A percentile compares a stretch with the other conserved stretches of the same genome.
These are phyloP conservation scores for Styela plicata DNA, from an alignment of 23 tunicate genomes.

Conservation along the genomic window DNA sequence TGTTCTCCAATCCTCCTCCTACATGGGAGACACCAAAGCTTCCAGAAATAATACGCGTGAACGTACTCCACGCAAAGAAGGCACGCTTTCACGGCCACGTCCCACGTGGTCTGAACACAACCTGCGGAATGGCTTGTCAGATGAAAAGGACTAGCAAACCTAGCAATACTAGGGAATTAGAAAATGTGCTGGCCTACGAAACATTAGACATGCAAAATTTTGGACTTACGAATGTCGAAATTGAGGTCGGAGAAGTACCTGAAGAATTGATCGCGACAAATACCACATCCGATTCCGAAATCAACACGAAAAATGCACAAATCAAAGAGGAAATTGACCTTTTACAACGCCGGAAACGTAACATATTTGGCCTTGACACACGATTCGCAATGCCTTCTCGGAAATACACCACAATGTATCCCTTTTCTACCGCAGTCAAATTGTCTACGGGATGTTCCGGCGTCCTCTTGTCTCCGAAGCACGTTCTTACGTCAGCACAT, in stretches of 20 bases:
- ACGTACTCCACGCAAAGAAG: slow-evolving; percentile 34
- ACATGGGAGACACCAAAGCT: slow-evolving; percentile 70
- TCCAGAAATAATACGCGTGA: slow-evolving; percentile 40
- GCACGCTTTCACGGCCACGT: slow-evolving; percentile 79
- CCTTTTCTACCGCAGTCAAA: slow-evolving; percentile 86
- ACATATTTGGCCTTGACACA: slow-evolving; percentile 84
- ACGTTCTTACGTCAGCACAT: slow-evolving; percentile 94
- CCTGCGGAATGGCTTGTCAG: slow-evolving; percentile 73
- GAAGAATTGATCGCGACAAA: slow-evolving; percentile 19
- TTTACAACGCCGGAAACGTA: slow-evolving; percentile 30
- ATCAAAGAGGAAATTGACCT: not conserved
- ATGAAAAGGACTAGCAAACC: slow-evolving; percentile 35
- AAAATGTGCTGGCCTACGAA: slow-evolving; percentile 59
- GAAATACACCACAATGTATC: slow-evolving; percentile 63
- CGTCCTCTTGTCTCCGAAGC: slow-evolving; percentile 69
- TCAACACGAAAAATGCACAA: not conserved
- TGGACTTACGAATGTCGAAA: slow-evolving; percentile 17
- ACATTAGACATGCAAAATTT: slow-evolving; percentile 48
- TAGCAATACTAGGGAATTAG: slow-evolving; percentile 30
- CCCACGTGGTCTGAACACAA: slow-evolving; percentile 24
- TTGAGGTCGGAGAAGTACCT: slow-evolving; percentile 49
- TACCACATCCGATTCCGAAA: not conserved
- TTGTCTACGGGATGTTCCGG: slow-evolving; percentile 95
- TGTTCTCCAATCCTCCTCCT: not conserved
- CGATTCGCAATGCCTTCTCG: slow-evolving; percentile 48